Base-by-base conservation (phyloP, 2,888 invertebrate genomes). In the Argyresthia goedartella region DNA sequence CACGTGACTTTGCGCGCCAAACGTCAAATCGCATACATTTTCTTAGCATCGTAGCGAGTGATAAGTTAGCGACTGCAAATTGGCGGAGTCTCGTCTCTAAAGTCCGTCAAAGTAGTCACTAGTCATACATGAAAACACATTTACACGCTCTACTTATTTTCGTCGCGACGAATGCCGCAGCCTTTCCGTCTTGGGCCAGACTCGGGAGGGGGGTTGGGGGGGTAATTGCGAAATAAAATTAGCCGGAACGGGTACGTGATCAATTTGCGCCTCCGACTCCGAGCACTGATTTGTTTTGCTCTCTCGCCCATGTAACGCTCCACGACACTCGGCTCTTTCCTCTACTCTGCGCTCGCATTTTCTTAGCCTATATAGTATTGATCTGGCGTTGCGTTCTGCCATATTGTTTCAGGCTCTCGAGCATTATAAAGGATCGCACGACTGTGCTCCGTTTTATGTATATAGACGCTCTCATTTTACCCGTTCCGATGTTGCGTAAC, bases 221-320 rank as follows among this genome's bases (percentile, higher is more conserved):
- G 77, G 85, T 86, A 86, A 86, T 86, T 86, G 86, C 86, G 84
- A 86, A 86, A 86, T 86, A 86, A 86, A 86, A 86, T 86, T 86
- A 86, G 86, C 84, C 78, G 71, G 82, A 84, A 84, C 81, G 81
- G 85, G 81, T 85, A 86, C 86, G 86, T 86, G 85, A 84, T 82
- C 85, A 85, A 86, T 85, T 86, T 84, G 80, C 81, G 84, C 84
- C 84, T 81, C 82, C n/a, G n/a, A n/a, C n/a, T n/a, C 82, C 81
- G 64, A 6, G 76, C 80, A 72, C 82, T 84, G 86, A 86, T 86
- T 86, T 86, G 86, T 85, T 85, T 86, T 54, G 57, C 57, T 52
- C 53, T 52, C 47, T 49, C 58, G 74, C 62, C 66, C 66, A 60
- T 66, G 63, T 63, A 49, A 48, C 36, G 49, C 47, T 14, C 34